Evolutionary conservation across 2,888 invertebrate genomes (phyloP), one percentile per base, ranked within the genome.

Genomic region (Andrena bucephala): DNA sequence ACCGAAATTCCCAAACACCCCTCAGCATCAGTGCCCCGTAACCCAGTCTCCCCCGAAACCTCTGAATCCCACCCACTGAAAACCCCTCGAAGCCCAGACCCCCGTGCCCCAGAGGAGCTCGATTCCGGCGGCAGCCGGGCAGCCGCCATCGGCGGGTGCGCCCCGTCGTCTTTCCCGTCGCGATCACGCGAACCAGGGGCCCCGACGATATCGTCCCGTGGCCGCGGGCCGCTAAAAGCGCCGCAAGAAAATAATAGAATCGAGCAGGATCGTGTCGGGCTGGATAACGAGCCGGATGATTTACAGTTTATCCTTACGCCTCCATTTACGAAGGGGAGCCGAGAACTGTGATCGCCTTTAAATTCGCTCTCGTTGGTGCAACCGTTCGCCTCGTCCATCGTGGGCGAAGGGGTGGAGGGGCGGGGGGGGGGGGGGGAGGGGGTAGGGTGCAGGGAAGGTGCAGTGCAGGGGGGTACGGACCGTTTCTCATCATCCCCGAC

Each of bases 401-500:
- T 24, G 50, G 20, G 13, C 27, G 29, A 24, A 20, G 24, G 54
- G 31, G 36, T 2, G 36, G 50, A 63, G 29, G 65, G 66, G 20
- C 0, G 20, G 20, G 20, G 20, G 0, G 20, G 20, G 29, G 65
- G 66, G 20, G 0, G 20, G 20, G 20, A 0, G 0, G 20, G 20
- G 20, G 20, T 20, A 8, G 59, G 33, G 42, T 42, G 42, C 42
- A 42, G 42, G 42, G 42, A 42, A 13, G 42, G 42, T 13, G 42
- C 42, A 42, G 42, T 1, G 54, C 52, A 50, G 36, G 27, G 31
- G 27, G 59, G 68, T 36, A 65, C 66, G 72, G 54, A 77, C 76
- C 66, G 75, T 77, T 84, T 84, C 87, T 85, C 86, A 77, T 87
- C 87, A 87, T 87, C 87, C 73, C 52, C 57, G 29, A 65, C 62